Conservation (phyloP, 2,888 invertebrate species). For the Gryllus longicercus region DNA sequence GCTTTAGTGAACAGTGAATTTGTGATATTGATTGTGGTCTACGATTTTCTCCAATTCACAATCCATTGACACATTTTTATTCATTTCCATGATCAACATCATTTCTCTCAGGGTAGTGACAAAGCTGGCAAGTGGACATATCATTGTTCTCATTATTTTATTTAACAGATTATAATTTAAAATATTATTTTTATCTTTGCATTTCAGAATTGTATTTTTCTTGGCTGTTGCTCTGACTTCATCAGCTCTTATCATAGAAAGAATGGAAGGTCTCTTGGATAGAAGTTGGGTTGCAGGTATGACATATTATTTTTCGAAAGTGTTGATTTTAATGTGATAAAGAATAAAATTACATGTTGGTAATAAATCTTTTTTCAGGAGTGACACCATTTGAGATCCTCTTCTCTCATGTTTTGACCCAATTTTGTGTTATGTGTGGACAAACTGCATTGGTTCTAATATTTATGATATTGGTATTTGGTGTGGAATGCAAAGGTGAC, state of each 20-base stretch:
- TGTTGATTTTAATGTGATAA: not conserved
- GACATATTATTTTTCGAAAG: conserved; percentile 21
- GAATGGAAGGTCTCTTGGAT: conserved; percentile 87
- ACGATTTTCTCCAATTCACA: no score
- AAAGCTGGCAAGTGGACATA: no score
- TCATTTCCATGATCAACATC: not conserved
- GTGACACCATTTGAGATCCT: conserved; percentile 88
- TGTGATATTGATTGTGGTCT: no score
- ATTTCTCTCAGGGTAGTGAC: not conserved
- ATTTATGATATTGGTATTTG: conserved; percentile 87
- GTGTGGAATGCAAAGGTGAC: conserved; percentile 86
- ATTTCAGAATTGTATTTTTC: conserved; percentile 87
- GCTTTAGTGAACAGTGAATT: no score
- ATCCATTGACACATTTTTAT: no score
- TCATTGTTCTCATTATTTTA: not conserved
- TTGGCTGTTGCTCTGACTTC: conserved; percentile 92
- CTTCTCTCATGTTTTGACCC: conserved; percentile 89
- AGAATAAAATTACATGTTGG: not conserved
- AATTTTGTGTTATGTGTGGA: conserved; percentile 92
- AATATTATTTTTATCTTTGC: not conserved
- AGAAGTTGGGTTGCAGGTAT: conserved; percentile 84
- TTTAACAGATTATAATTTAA: conserved; percentile 23
- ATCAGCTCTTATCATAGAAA: conserved; percentile 83
- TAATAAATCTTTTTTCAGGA: conserved; percentile 51
- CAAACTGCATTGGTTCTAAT: conserved; percentile 87